Evolutionary conservation across 2,888 invertebrate species (phyloP).

Genomic region (Sylvicola fuscatus): DNA sequence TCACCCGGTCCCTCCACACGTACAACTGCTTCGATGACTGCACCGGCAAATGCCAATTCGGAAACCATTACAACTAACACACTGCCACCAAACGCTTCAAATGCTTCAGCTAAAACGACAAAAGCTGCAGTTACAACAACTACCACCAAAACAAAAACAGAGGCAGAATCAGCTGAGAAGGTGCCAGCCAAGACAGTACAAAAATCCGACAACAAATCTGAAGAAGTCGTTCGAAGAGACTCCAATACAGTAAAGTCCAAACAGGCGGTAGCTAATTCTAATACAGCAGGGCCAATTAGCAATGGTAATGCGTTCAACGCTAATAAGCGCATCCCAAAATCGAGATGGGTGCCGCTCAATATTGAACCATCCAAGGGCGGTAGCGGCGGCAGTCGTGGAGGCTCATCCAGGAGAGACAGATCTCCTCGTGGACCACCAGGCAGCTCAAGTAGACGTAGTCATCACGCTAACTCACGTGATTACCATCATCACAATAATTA

Average conservation of each 20-base stretch:
- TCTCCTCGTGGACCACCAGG: slow-evolving; percentile 10
- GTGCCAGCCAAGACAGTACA: too few relatives aligned
- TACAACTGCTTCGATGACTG: slow-evolving; percentile 1
- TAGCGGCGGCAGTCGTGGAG: slow-evolving; percentile 35
- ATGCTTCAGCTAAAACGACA: background rate
- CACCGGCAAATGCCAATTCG: slow-evolving; percentile 2
- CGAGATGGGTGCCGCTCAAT: slow-evolving; percentile 84
- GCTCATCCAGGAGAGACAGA: slow-evolving; percentile 25
- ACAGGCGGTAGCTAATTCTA: background rate
- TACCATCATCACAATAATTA: too few relatives aligned
- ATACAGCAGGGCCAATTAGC: background rate
- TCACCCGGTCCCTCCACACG: background rate
- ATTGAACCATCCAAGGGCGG: slow-evolving; percentile 56
- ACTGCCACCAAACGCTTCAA: background rate
- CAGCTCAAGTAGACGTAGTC: slow-evolving; percentile 3
- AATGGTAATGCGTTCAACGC: background rate
- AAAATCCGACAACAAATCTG: too few relatives aligned
- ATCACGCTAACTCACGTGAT: background rate
- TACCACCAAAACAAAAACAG: too few relatives aligned
- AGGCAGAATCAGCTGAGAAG: too few relatives aligned
- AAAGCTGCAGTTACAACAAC: slow-evolving; percentile 1
- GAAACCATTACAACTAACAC: background rate
- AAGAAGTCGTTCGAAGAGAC: too few relatives aligned
- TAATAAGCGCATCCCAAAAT: slow-evolving; percentile 28
- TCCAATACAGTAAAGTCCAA: background rate